Conservation (phyloP, 2,113 vertebrate species). For the Phylloscopus trochilus region DNA sequence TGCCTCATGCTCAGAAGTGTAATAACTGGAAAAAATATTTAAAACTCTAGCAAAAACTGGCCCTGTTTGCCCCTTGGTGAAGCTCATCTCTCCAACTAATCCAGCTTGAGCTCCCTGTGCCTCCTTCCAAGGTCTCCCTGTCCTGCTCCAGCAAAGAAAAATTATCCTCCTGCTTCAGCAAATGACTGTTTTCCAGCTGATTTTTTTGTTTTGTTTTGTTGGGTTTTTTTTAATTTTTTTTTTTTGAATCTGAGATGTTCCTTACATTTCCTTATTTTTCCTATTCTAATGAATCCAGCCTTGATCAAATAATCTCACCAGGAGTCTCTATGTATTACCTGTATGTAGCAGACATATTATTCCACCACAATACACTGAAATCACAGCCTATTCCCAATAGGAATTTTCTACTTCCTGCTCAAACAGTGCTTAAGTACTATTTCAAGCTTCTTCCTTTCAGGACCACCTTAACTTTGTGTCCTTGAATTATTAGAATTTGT, state of each 20-base stretch:
- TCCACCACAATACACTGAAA: background rate
- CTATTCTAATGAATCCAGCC: background rate
- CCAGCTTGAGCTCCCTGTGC: background rate
- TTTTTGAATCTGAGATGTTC: background rate
- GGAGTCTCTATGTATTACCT: background rate
- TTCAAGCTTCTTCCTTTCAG: background rate
- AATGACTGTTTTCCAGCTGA: background rate
- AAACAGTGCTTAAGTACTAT: background rate
- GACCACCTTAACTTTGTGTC: background rate
- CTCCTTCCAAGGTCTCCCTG: background rate
- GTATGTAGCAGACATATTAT: background rate
- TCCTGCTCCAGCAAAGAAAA: background rate
- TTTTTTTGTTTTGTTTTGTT: accelerated
- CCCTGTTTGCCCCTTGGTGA: background rate
- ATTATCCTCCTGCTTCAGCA: background rate
- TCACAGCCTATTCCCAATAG: background rate
- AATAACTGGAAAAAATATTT: background rate
- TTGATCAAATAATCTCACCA: background rate
- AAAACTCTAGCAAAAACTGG: background rate
- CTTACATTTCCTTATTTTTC: background rate
- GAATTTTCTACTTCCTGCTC: background rate
- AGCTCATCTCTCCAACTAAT: background rate
- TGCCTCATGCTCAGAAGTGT: background rate
- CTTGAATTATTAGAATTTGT: background rate
- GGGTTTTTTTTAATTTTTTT: too few species aligned